Percentiles rank a stretch among this genome's conserved stretches.
Conservation (phyloP, 2,113 vertebrate species). For the Mus pahari region DNA sequence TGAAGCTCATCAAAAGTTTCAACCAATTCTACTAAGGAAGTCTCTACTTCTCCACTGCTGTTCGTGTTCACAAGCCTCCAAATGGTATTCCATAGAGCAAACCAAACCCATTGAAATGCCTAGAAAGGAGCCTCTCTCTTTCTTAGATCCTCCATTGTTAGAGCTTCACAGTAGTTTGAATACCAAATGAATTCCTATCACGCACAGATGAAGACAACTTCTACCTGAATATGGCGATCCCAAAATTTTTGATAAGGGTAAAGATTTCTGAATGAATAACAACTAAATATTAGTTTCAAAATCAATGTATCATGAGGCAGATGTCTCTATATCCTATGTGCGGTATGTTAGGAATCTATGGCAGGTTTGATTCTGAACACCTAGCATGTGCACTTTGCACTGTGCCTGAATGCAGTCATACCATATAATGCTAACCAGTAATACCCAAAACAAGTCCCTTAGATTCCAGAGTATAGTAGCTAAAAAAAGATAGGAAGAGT, state of each 20-base stretch:
- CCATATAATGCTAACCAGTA: background rate
- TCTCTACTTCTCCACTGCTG: background rate
- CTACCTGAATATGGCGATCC: background rate
- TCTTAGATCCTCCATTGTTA: background rate
- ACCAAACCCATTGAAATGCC: background rate
- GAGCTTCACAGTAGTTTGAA: background rate
- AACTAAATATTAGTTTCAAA: background rate
- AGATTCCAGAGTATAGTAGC: background rate
- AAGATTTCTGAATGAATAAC: background rate
- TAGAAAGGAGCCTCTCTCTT: background rate
- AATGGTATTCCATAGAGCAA: background rate
- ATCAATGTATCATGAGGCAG: background rate
- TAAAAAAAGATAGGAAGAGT: background rate
- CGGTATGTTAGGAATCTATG: no score
- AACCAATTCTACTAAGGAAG: background rate
- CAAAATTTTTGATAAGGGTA: background rate
- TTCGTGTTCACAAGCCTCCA: background rate
- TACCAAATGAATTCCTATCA: background rate
- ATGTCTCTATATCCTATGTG: background rate
- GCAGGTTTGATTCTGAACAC: background rate
- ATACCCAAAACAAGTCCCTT: background rate
- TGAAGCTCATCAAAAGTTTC: conserved; percentile 1
- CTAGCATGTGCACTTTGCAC: background rate
- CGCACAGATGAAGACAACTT: no score
- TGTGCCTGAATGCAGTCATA: background rate